Base-by-base conservation (phyloP, 2,888 invertebrate species). In the Gymnosoma rotundatum region DNA sequence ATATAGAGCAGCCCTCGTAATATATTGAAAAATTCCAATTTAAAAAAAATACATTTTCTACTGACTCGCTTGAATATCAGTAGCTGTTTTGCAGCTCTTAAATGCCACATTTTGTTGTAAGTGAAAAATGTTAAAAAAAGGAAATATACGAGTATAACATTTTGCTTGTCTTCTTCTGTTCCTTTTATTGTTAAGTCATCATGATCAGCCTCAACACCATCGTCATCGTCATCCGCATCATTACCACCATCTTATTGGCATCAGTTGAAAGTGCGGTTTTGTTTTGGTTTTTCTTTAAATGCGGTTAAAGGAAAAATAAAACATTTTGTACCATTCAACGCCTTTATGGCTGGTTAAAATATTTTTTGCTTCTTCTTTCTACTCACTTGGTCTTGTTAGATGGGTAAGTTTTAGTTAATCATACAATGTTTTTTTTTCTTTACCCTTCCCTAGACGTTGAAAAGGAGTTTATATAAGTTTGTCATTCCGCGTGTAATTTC, bases 121-220 rank as follows among this genome's bases (percentile, higher is more conserved):
- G 12, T 25, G 12, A 54, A 52, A 21, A 73, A 38, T 72, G 45
- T 52, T 18, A 4, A 48, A 42, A 69, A 21, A 36, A 14, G 1
- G 38, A 21, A 8, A 21, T 2, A 4, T 32, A 18, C 10, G 6
- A 38, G 5, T 6, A 6, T 52, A 66, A 67, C 21, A 48, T 54
- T 60, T 56, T 50, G 14, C 48, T 42, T 64, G 66, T 58, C 73
- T 36, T 54, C n/a, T 61, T 0, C 21, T 8, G 58, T 50, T 45
- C 32, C 66, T 21, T 67, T 74, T 80, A 75, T 69, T 69, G 48
- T 75, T 63, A 81, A 74, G 67, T 74, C 69, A 70, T 73, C 52
- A 56, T 67, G 64, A 60, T 66, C 66, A 63, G 58, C 4, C 60
- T 21, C 58, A 76, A 76, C 58, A 36, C 48, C 67, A 38, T 63